These are phyloP conservation scores for Pampus argenteus DNA, from an alignment of 2,797 vertebrate species.

Conservation along the genomic window DNA sequence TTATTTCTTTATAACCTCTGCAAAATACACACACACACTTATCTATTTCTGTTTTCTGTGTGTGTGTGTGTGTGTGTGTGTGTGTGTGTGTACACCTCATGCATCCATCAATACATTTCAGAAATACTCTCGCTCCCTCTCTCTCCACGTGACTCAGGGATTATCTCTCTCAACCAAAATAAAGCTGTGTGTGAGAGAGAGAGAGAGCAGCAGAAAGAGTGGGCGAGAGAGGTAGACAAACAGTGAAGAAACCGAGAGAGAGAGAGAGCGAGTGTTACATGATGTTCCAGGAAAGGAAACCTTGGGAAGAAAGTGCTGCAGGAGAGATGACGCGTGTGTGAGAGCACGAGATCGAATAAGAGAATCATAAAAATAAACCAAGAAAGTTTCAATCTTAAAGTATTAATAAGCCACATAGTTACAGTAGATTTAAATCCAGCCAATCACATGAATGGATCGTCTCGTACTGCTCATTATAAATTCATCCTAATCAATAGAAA, in stretches of 20 bases:
- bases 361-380: background rate
- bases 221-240: conserved; percentile 6
- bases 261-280: conserved; percentile 13
- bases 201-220: background rate
- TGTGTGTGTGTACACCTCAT: conserved; percentile 17
- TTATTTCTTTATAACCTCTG: conserved; percentile 30
- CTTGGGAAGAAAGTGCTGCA: background rate
- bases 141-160: conserved; percentile 68
- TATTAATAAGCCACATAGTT: background rate
- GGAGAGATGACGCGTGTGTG: background rate
- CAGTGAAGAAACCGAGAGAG: background rate
- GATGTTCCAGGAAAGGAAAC: conserved; percentile 28
- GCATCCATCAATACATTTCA: conserved; percentile 54
- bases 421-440: too few species aligned
- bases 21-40: conserved; percentile 8
- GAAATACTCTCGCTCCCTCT: conserved; percentile 28
- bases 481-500: too few species aligned
- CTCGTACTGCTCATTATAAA: too few species aligned
- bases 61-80: conserved; percentile 9
- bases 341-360: background rate
- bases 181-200: conserved; percentile 43
- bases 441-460: background rate
- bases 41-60: conserved; percentile 6
- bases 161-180: conserved; percentile 68
- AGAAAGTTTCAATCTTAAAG: background rate